A percentile compares a stretch with the other conserved stretches of the same genome.
phyloP scores from a whole-genome alignment of 2,113 vertebrate species.

The Hippocampus abdominalis region DNA sequence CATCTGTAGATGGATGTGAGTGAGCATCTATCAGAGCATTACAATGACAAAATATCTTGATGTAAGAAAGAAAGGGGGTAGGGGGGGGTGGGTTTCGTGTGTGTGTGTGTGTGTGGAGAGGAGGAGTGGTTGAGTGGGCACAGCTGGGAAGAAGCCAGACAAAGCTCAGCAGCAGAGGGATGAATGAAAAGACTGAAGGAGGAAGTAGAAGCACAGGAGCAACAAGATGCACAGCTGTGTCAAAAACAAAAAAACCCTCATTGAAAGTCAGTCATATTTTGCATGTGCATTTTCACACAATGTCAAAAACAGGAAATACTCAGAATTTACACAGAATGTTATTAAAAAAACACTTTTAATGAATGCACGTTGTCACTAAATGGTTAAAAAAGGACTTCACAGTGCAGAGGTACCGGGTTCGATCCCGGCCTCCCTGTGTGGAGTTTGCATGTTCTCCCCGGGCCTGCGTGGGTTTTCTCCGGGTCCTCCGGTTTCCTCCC shows the following conservation, averaged over 20 bases:
- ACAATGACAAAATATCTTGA: slow-evolving; percentile 3
- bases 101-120: slow-evolving; percentile 4
- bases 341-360: background rate
- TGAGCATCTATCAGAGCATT: slow-evolving; percentile 4
- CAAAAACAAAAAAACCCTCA: background rate
- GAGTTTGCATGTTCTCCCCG: no score
- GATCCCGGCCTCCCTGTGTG: no score
- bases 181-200: slow-evolving; percentile 25
- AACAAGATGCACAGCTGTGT: slow-evolving; percentile 19
- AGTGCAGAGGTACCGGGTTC: no score
- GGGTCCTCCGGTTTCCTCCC: no score
- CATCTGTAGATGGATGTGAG: slow-evolving; percentile 1
- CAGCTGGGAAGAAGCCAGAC: slow-evolving; percentile 28
- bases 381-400: no score
- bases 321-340: background rate
- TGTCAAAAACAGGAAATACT: background rate
- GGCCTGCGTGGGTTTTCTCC: no score
- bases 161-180: slow-evolving; percentile 1
- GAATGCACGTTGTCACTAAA: no score
- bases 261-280: slow-evolving; percentile 9
- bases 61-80: background rate
- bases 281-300: background rate
- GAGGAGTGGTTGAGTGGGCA: slow-evolving; percentile 21
- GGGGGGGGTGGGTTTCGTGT: background rate
- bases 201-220: background rate